These are phyloP conservation scores for Epizoanthus rinbou DNA, from an alignment of 92 coral and sea anemone genomes.

Conservation along the genomic window DNA sequence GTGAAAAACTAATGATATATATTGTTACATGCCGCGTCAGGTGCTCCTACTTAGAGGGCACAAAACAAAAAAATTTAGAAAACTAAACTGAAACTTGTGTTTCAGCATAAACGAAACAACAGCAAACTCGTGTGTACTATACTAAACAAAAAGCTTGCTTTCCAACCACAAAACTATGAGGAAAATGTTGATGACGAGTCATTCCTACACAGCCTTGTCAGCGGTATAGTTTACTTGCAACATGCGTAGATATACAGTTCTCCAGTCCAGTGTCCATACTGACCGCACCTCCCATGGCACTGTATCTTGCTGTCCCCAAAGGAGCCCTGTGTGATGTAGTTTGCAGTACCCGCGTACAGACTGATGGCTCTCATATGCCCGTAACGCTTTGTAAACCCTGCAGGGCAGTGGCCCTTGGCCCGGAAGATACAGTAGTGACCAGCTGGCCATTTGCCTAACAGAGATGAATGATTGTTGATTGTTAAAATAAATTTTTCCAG, in stretches of 20 bases:
- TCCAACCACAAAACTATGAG: too few species aligned
- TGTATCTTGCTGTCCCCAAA: conserved; percentile 82
- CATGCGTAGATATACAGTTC: conserved; percentile 76
- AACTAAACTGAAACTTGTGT: too few species aligned
- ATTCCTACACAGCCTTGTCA: too few species aligned
- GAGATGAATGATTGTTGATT: not conserved
- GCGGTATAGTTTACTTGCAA: conserved; percentile 60
- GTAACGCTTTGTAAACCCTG: conserved; percentile 62
- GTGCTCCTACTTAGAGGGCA: too few species aligned
- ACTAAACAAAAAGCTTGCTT: too few species aligned
- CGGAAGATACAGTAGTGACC: conserved; percentile 81
- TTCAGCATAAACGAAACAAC: too few species aligned
- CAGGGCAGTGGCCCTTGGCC: conserved; percentile 80
- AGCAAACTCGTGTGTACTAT: too few species aligned
- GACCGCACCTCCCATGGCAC: conserved; percentile 82
- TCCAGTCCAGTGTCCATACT: conserved; percentile 81
- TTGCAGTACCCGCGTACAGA: conserved; percentile 39
- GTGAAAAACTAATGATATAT: too few species aligned
- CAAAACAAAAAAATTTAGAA: too few species aligned
- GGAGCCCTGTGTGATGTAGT: conserved; percentile 61
- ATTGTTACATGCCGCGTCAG: too few species aligned
- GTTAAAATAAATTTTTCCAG: too few species aligned
- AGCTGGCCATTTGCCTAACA: conserved; percentile 78
- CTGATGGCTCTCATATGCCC: conserved; percentile 75
- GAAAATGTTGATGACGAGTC: too few species aligned